Percentiles rank a stretch among this genome's conserved stretches.
Evolutionary conservation across 37 sponge, comb jelly and placozoan genomes (phyloP).

Genomic region (Eunapius fragilis): DNA sequence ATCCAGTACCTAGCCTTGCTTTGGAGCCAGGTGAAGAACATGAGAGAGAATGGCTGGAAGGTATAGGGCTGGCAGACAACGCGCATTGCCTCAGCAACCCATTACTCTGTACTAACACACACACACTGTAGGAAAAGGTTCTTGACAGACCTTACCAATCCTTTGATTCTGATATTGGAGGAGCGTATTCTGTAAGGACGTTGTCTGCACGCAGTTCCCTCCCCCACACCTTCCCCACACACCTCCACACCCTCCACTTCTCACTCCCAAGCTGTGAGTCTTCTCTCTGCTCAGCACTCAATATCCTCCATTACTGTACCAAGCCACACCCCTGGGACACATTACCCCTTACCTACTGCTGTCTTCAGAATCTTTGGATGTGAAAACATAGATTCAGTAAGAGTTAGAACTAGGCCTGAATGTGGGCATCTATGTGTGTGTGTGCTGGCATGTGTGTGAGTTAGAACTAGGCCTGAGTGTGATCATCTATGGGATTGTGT

Average conservation of each 20-base stretch:
- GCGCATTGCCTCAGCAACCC: background rate
- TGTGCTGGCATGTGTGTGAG: too few relatives aligned
- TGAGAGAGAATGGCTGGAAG: constrained; percentile 89
- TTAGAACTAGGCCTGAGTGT: too few relatives aligned
- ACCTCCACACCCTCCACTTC: background rate
- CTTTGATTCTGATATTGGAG: constrained; percentile 57
- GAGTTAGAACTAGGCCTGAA: too few relatives aligned
- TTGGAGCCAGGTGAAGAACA: constrained; percentile 85
- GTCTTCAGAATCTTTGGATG: constrained; percentile 77
- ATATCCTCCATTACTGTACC: constrained; percentile 76
- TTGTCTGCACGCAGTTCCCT: background rate
- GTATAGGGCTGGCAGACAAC: constrained; percentile 28
- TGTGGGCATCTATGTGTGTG: too few relatives aligned
- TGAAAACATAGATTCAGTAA: constrained; percentile 42
- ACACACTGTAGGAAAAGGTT: constrained; percentile 33
- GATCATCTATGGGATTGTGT: too few relatives aligned
- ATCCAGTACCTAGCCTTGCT: constrained; percentile 76
- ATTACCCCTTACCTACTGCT: constrained; percentile 83
- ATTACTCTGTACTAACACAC: background rate
- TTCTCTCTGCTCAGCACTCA: constrained; percentile 63
- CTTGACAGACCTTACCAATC: constrained; percentile 47
- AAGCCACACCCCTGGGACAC: constrained; percentile 65
- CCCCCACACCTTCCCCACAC: background rate
- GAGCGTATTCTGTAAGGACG: constrained; percentile 49
- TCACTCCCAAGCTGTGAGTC: background rate